A percentile compares a stretch with the other conserved stretches of the same genome.
These are phyloP conservation scores for Ia io DNA, from an alignment of 2,113 vertebrate species.

Conservation along the genomic window DNA sequence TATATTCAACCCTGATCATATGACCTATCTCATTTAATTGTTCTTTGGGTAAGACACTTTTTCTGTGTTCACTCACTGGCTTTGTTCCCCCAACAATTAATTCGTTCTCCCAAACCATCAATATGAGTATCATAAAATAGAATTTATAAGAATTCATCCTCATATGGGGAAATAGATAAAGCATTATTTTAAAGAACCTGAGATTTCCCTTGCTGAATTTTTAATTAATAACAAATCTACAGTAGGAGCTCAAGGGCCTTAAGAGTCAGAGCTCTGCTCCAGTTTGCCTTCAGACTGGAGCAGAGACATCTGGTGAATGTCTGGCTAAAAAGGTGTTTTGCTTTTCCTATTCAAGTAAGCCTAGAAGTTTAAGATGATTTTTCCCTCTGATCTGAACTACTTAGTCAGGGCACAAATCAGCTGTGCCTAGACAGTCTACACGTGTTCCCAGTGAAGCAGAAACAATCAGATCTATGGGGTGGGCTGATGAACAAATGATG, in stretches of 20 bases:
- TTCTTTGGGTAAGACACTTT: conserved; percentile 59
- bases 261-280: conserved; percentile 37
- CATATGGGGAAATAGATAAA: conserved; percentile 67
- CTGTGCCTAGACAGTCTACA: neutral
- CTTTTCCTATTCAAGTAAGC: conserved; percentile 34
- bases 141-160: conserved; percentile 62
- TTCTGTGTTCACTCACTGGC: conserved; percentile 52
- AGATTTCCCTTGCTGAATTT: conserved; percentile 81
- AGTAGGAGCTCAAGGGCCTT: conserved; percentile 62
- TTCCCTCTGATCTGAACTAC: neutral
- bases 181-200: conserved; percentile 65
- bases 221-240: conserved; percentile 77
- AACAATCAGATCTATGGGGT: accelerated
- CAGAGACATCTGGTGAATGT: conserved; percentile 37
- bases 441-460: neutral
- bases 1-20: conserved; percentile 58
- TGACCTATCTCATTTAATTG: conserved; percentile 80
- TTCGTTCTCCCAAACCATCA: conserved; percentile 72
- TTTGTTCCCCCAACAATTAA: conserved; percentile 78
- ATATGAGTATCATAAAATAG: conserved; percentile 69
- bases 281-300: conserved; percentile 59
- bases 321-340: neutral
- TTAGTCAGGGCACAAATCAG: neutral
- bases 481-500: neutral
- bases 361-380: neutral